These are phyloP conservation scores for Rhagologus leucostigma DNA, from an alignment of 2,113 vertebrate genomes.

Conservation along the genomic window DNA sequence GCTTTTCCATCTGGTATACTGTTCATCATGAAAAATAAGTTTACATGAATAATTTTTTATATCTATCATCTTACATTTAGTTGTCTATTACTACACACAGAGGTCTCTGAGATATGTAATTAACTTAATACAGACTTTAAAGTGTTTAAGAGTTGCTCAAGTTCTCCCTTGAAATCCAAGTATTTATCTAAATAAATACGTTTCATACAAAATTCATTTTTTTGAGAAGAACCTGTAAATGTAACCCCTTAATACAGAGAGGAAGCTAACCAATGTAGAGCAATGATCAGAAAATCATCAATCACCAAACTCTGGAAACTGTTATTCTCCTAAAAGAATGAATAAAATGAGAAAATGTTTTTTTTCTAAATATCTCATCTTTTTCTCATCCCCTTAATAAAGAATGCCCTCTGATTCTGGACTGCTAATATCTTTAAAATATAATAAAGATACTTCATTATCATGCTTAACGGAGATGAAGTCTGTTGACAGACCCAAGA, in stretches of 20 bases:
- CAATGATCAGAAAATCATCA: neutral
- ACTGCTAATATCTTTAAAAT: neutral
- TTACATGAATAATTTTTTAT: neutral
- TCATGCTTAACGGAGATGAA: neutral
- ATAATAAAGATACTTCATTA: neutral
- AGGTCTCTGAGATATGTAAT: neutral
- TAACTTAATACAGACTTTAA: neutral
- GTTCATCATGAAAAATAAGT: neutral
- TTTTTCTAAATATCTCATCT: neutral
- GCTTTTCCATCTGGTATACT: neutral
- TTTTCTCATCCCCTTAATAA: neutral
- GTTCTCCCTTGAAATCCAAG: neutral
- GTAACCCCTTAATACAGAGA: neutral
- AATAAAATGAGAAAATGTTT: neutral
- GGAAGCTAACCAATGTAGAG: neutral
- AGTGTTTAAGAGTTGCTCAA: neutral
- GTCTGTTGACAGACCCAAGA: neutral
- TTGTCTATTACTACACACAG: neutral
- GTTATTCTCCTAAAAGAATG: neutral
- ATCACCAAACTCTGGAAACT: neutral
- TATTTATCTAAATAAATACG: neutral
- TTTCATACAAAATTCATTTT: neutral
- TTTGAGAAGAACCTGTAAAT: neutral
- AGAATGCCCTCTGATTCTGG: neutral
- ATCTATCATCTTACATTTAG: constrained; percentile 22